phyloP scores from a whole-genome alignment of 2,797 vertebrate species.

The Otus scops region DNA sequence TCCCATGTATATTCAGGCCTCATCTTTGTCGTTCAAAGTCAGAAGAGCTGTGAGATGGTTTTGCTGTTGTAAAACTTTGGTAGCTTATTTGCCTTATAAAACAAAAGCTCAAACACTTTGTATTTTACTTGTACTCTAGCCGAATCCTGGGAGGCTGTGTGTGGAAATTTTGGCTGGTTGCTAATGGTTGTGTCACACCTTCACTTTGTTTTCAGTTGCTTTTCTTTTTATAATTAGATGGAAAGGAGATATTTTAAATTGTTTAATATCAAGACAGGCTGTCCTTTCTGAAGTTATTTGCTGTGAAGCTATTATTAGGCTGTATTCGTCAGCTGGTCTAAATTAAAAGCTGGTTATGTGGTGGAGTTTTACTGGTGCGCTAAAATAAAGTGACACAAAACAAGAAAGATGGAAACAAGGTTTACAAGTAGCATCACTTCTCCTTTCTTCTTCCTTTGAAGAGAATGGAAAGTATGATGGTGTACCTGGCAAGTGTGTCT shows the following conservation, averaged over 20 bases:
- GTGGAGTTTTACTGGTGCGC: constrained; percentile 49
- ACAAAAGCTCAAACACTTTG: not conserved
- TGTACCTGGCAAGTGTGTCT: not conserved
- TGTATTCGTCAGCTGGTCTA: constrained; percentile 42
- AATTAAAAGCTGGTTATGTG: constrained; percentile 59
- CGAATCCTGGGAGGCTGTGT: rapidly evolving
- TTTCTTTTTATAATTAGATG: not conserved
- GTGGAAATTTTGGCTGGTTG: not conserved
- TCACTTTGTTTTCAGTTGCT: not conserved
- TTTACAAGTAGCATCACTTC: constrained; percentile 47
- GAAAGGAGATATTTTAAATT: not conserved
- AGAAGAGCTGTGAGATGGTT: not conserved
- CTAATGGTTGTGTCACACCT: not conserved
- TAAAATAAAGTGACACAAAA: constrained; percentile 64
- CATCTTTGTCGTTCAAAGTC: not conserved
- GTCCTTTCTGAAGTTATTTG: constrained; percentile 41
- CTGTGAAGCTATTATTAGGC: constrained; percentile 64
- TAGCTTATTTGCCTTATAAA: not conserved
- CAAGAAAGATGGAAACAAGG: constrained; percentile 53
- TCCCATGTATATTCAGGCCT: not conserved
- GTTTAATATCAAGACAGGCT: constrained; percentile 31
- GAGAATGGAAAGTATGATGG: constrained; percentile 47
- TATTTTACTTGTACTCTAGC: not conserved
- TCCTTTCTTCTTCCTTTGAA: constrained; percentile 27
- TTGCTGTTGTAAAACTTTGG: not conserved